Conservation (phyloP, 2,888 invertebrate genomes). For the Pristionchus maxplancki region DNA sequence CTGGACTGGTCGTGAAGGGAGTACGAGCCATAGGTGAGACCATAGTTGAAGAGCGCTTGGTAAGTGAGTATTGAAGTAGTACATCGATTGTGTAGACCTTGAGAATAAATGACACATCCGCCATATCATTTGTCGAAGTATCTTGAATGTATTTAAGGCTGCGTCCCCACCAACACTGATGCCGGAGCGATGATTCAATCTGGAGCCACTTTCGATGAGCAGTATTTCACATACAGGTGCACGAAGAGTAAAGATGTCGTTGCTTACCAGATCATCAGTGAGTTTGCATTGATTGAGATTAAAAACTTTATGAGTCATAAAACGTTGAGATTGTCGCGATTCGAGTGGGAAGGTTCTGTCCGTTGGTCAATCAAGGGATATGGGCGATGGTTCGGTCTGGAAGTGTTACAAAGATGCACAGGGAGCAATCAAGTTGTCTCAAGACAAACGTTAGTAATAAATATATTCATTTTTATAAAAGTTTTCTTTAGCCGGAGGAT, state of each 20-base stretch:
- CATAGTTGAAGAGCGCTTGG: not conserved
- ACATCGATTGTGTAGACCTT: no score
- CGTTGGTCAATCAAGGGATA: not conserved
- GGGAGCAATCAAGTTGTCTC: not conserved
- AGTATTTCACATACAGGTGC: constrained; percentile 49
- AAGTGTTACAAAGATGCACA: constrained; percentile 2
- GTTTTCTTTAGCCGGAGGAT: constrained; percentile 12
- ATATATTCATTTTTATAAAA: not conserved
- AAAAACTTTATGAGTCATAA: not conserved
- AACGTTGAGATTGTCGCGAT: constrained; percentile 36
- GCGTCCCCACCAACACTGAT: constrained; percentile 45
- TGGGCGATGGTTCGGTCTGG: constrained; percentile 29
- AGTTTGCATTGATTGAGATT: not conserved
- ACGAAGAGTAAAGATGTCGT: constrained; percentile 5
- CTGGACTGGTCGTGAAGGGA: constrained; percentile 48
- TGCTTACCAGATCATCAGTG: constrained; percentile 43
- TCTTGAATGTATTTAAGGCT: constrained; percentile 14
- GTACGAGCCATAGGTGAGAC: constrained; percentile 47
- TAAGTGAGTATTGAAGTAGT: no score
- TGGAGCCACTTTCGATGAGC: constrained; percentile 29
- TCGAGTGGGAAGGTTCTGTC: not conserved
- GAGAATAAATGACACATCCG: no score
- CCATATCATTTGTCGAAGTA: no score
- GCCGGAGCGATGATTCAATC: constrained; percentile 47
- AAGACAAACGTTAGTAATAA: constrained; percentile 24